Evolutionary conservation across 1,140 invertebrate genomes (phyloP).

Genomic region (Melitaea cinxia): DNA sequence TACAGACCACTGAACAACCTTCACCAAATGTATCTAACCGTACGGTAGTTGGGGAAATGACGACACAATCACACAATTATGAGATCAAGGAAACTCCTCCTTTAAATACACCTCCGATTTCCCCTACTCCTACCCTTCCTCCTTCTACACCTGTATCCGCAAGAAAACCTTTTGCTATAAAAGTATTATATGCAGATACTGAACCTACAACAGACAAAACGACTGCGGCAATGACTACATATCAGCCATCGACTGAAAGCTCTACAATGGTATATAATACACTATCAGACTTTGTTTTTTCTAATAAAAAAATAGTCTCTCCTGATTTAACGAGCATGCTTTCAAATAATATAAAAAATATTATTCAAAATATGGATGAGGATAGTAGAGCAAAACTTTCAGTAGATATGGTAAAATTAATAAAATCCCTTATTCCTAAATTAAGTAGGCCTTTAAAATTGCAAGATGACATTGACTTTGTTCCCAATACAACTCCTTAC

Average conservation of each 20-base stretch:
- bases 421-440: slow-evolving; percentile 67
- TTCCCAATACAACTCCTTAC: slow-evolving; percentile 71
- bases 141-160: slow-evolving; percentile 69
- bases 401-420: slow-evolving; percentile 71
- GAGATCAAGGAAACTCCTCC: slow-evolving; percentile 52
- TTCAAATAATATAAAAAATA: slow-evolving; percentile 74
- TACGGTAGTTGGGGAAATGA: slow-evolving; percentile 67
- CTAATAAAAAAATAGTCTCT: slow-evolving; percentile 75
- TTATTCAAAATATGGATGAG: slow-evolving; percentile 73
- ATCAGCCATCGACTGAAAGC: slow-evolving; percentile 66
- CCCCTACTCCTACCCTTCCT: slow-evolving; percentile 51
- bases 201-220: slow-evolving; percentile 65
- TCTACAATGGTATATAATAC: slow-evolving; percentile 77
- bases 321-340: slow-evolving; percentile 80
- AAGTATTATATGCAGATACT: slow-evolving; percentile 77
- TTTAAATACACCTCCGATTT: slow-evolving; percentile 57
- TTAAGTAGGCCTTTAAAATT: slow-evolving; percentile 54
- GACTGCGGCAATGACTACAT: slow-evolving; percentile 64
- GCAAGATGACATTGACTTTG: slow-evolving; percentile 54
- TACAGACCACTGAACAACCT: slow-evolving; percentile 72
- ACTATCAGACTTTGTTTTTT: slow-evolving; percentile 75
- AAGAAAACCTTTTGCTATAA: slow-evolving; percentile 77
- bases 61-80: slow-evolving; percentile 64
- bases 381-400: slow-evolving; percentile 68
- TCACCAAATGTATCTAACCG: slow-evolving; percentile 77